Base-by-base conservation (phyloP, 2,797 vertebrate species). In the Triplophysa bombifrons region DNA sequence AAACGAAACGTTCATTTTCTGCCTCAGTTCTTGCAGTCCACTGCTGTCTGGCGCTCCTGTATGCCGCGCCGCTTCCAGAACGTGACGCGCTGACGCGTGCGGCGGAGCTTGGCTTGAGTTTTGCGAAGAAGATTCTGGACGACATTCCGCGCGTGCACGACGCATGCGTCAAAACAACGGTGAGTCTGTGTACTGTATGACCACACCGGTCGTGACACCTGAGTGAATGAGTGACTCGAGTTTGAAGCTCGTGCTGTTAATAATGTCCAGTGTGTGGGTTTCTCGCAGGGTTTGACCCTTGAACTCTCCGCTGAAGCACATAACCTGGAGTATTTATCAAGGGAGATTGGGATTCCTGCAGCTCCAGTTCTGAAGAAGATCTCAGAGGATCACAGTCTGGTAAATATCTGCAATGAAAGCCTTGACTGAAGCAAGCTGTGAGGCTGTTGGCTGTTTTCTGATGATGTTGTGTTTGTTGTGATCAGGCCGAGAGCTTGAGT, bases 401-500 rank as follows among this genome's bases (percentile, higher is more conserved):
- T 94, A 3, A 89, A 91, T 56, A 41, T 41, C 9, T 41, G 41
- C 7, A 41, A 41, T 41, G 10, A 41, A 11, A 41, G 41, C 41
- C 7, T 41, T 41, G 3, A 41, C 9, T 41, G 9, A 41, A 41
- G 38, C 38, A 1, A 8, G 38, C 38, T 1, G 38, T 8, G 7
- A 41, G 41, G 41, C 9, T 2, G 10, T 6, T 8, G n/a, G 0
- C 13, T 9, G 56, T 19, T 17, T 16, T 30, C 4, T 38, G 34
- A 38, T 38, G 34, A 38, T 30, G 25, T 30, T 61, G 25, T 30
- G 16, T 1, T 22, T 8, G 17, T 22, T 22, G 68, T n/a, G 27
- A 27, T 2, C 89, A 97, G 96, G 92, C 91, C 0, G 69, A 51
- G 58, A 94, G 94, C 86, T 88, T 96, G 87, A 86, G 56, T 25